Base-by-base conservation (phyloP, 2,888 invertebrate species). In the Scrobipalpa atriplicella region DNA sequence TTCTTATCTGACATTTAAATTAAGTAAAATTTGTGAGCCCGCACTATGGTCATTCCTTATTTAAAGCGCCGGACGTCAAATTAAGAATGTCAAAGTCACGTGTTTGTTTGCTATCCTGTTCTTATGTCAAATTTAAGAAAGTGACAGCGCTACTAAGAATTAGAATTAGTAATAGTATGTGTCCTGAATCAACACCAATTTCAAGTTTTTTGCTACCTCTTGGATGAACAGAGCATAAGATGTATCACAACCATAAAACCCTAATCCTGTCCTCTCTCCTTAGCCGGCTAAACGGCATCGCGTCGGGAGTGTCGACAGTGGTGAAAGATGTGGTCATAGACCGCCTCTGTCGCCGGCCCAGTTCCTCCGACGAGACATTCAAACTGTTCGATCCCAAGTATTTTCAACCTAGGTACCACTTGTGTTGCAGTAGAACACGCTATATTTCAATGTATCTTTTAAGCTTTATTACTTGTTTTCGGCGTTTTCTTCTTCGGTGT, bases 221-320 rank as follows among this genome's bases (percentile, higher is more conserved):
- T n/a, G n/a, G n/a, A n/a, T n/a, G n/a, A n/a, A n/a, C n/a, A n/a
- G n/a, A n/a, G n/a, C n/a, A n/a, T n/a, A n/a, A n/a, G n/a, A n/a
- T n/a, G n/a, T n/a, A n/a, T n/a, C n/a, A n/a, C n/a, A n/a, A 52
- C 52, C 16, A 8, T 18, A 18, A 18, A 8, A 16, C 8, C 9
- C 9, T 52, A 2, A 13, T 13, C 54, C 21, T 13, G 3, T 21
- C 29, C 19, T 29, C 13, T 47, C 47, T 56, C 29, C 29, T 10
- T 89, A 96, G 96, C 82, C 94, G 95, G 74, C 87, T 96, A 78
- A 95, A 95, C 85, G 96, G 96, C 76, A 88, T 96, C 75, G 95
- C 95, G 62, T 94, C 95, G 56, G 96, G 96, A 63, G 93, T 96
- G 72, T 94, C 95, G 43, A 94, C 94, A 65, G 93, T 95, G 71